Evolutionary conservation across 2,888 invertebrate genomes (phyloP).

Genomic region (Apomyelois bistriatella): DNA sequence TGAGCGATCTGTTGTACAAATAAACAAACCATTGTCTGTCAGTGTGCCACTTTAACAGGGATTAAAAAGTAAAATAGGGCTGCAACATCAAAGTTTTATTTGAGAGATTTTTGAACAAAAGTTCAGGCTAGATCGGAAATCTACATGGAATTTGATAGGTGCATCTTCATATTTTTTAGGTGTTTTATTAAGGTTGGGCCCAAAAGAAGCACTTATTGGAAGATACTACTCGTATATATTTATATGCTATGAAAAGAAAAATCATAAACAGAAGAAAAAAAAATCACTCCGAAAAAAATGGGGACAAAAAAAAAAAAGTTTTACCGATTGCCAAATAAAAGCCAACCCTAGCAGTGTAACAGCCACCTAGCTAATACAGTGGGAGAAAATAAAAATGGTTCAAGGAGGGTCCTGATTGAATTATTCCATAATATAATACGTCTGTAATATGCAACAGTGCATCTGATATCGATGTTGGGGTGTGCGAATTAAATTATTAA

Average conservation of each 20-base stretch:
- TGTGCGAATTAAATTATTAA: constrained; percentile 43
- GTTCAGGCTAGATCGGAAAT: no score
- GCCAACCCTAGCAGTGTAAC: constrained; percentile 36
- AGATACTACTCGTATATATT: no score
- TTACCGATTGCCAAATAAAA: no score
- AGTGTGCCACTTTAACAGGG: constrained; percentile 28
- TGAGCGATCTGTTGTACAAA: constrained; percentile 57
- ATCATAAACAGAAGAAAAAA: no score
- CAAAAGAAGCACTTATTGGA: no score
- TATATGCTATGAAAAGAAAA: no score
- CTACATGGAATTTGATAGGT: no score
- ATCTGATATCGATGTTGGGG: constrained; percentile 53
- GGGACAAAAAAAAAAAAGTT: no score
- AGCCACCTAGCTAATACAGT: constrained; percentile 31
- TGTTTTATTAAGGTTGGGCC: no score
- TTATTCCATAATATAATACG: constrained; percentile 64
- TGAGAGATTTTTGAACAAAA: no score
- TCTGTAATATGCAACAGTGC: constrained; percentile 43
- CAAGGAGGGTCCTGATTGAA: constrained; percentile 55
- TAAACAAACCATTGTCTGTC: constrained; percentile 46
- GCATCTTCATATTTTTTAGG: no score
- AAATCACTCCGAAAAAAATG: no score
- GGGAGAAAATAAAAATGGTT: constrained; percentile 53
- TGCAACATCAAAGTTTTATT: constrained; percentile 21
- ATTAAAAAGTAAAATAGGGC: constrained; percentile 42